Percentiles rank a stretch among this genome's conserved stretches.
Conservation (phyloP, 2,113 vertebrate species). For the Seriola quinqueradiata region DNA sequence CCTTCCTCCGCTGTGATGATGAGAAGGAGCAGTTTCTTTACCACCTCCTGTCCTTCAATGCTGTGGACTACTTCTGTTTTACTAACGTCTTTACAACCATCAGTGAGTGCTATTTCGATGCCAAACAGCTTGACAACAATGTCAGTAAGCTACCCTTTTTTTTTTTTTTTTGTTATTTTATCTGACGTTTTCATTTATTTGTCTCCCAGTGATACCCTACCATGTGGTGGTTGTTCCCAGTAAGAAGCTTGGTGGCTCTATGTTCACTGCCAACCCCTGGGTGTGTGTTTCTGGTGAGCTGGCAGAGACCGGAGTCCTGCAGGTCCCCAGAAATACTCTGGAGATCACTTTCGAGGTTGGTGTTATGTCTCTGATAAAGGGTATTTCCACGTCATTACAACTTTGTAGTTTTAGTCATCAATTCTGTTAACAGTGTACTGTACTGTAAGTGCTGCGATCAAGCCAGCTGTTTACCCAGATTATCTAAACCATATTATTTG, state of each 20-base stretch:
- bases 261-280: slow-evolving; percentile 99
- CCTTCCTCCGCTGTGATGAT: slow-evolving; percentile 97
- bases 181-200: slow-evolving; percentile 20
- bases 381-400: neutral
- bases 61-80: slow-evolving; percentile 99
- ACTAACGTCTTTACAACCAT: slow-evolving; percentile 99
- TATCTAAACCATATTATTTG: neutral
- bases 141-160: neutral
- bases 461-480: neutral
- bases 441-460: neutral
- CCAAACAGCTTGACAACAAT: neutral
- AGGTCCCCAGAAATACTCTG: slow-evolving; percentile 93
- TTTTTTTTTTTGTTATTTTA: neutral
- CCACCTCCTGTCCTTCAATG: slow-evolving; percentile 98
- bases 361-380: slow-evolving; percentile 28
- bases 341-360: slow-evolving; percentile 98
- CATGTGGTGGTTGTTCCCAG: slow-evolving; percentile 95
- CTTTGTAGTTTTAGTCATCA: neutral
- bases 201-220: slow-evolving; percentile 94
- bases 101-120: slow-evolving; percentile 85
- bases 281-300: slow-evolving; percentile 97
- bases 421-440: neutral
- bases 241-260: slow-evolving; percentile 97
- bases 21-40: slow-evolving; percentile 99
- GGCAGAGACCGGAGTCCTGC: slow-evolving; percentile 95